phyloP scores from a whole-genome alignment of 2,113 vertebrate species.

The Polyodon spathula region DNA sequence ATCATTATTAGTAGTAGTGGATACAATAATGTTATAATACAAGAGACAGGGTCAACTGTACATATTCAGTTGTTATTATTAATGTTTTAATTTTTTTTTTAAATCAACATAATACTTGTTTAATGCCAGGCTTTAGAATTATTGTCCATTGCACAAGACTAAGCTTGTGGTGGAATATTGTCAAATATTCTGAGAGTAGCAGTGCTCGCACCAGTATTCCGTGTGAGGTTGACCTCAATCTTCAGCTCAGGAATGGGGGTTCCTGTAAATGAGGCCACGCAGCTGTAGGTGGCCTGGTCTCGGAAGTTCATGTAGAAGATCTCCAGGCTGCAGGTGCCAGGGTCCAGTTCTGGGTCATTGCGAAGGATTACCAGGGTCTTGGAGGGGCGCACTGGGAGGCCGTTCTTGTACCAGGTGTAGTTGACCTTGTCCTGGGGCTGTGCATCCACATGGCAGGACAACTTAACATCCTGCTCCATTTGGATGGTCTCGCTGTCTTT shows the following conservation, averaged over 20 bases:
- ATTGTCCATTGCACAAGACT: too few relatives aligned
- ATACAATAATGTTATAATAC: too few relatives aligned
- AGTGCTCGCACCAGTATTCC: slow-evolving; percentile 77
- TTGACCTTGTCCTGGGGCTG: slow-evolving; percentile 92
- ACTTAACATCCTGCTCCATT: slow-evolving; percentile 90
- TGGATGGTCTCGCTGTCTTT: slow-evolving; percentile 95
- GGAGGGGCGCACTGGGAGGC: slow-evolving; percentile 66
- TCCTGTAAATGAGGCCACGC: slow-evolving; percentile 78
- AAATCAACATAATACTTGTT: too few relatives aligned
- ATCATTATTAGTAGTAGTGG: too few relatives aligned
- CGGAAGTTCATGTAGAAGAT: slow-evolving; percentile 93
- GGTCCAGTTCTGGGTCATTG: slow-evolving; percentile 84
- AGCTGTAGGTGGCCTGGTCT: slow-evolving; percentile 90
- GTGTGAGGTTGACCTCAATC: slow-evolving; percentile 92
- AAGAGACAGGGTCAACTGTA: too few relatives aligned
- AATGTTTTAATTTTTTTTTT: too few relatives aligned
- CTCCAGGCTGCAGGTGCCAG: slow-evolving; percentile 88
- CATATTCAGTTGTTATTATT: too few relatives aligned
- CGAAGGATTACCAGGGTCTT: slow-evolving; percentile 79
- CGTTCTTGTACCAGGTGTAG: slow-evolving; percentile 95
- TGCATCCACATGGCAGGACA: slow-evolving; percentile 94
- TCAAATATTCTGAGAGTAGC: neutral
- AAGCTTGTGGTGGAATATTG: too few relatives aligned
- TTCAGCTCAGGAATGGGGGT: slow-evolving; percentile 77
- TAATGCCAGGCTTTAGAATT: too few relatives aligned